Evolutionary conservation across 2,113 vertebrate species (phyloP).

Genomic region (Tetrao urogallus): DNA sequence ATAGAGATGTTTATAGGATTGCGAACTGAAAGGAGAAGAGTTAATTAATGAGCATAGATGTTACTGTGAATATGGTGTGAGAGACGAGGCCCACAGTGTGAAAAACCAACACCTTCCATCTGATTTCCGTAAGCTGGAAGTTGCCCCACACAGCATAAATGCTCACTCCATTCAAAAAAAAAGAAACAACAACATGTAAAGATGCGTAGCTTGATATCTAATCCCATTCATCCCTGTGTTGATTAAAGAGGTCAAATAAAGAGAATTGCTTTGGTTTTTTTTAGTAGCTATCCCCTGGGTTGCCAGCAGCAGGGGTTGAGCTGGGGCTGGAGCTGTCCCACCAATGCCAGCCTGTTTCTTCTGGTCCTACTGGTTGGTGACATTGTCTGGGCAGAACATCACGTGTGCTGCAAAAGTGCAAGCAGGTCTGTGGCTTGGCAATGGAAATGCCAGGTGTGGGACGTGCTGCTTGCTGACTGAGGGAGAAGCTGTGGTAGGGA

Average conservation of each 20-base stretch:
- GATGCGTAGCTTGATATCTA: constrained; percentile 24
- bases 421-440: neutral
- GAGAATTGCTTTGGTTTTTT: constrained; percentile 46
- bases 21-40: neutral
- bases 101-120: neutral
- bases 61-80: neutral
- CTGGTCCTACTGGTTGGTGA: neutral
- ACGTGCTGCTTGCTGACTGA: neutral
- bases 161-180: neutral
- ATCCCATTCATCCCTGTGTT: constrained; percentile 9
- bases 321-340: neutral
- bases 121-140: neutral
- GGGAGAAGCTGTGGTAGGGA: neutral
- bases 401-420: neutral
- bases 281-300: constrained; percentile 23
- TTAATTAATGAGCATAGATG: neutral
- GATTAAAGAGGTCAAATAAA: neutral
- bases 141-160: neutral
- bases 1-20: neutral
- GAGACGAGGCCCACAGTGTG: neutral
- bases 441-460: neutral
- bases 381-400: neutral
- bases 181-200: neutral
- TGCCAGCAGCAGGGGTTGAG: neutral
- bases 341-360: neutral